A percentile compares a stretch with the other conserved stretches of the same genome.
Evolutionary conservation across 1,140 invertebrate species (phyloP).

Genomic region (Octopus bimaculoides): DNA sequence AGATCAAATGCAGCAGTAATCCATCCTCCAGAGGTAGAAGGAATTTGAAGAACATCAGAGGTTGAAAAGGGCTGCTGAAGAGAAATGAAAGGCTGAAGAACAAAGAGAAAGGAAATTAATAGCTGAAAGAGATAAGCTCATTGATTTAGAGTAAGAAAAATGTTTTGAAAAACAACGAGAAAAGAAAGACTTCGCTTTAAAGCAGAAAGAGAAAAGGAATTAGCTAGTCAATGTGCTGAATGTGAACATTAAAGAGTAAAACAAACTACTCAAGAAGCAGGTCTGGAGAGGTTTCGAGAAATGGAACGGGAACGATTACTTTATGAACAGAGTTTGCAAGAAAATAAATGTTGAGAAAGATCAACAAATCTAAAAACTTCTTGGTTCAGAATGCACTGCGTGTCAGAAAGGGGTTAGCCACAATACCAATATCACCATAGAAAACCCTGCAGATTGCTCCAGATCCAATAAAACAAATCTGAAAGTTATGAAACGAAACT

Average conservation of each 20-base stretch:
- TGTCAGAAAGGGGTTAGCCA: too few species aligned
- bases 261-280: too few species aligned
- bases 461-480: background rate
- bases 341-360: background rate
- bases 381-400: too few species aligned
- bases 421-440: too few species aligned
- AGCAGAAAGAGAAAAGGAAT: background rate
- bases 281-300: too few species aligned
- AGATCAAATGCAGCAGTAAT: constrained; percentile 16
- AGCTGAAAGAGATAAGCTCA: background rate
- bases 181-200: background rate
- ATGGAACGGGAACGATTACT: background rate
- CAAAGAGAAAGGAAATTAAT: background rate
- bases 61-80: background rate
- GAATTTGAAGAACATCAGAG: background rate
- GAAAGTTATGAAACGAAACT: constrained; percentile 56
- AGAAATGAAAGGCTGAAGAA: background rate
- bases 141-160: background rate
- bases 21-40: background rate
- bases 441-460: too few species aligned
- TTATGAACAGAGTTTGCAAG: background rate
- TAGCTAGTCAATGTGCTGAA: too few species aligned
- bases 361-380: background rate
- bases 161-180: background rate
- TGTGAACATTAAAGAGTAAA: too few species aligned